Evolutionary conservation across 2,113 vertebrate species (phyloP).

Genomic region (Uropsilus gracilis): DNA sequence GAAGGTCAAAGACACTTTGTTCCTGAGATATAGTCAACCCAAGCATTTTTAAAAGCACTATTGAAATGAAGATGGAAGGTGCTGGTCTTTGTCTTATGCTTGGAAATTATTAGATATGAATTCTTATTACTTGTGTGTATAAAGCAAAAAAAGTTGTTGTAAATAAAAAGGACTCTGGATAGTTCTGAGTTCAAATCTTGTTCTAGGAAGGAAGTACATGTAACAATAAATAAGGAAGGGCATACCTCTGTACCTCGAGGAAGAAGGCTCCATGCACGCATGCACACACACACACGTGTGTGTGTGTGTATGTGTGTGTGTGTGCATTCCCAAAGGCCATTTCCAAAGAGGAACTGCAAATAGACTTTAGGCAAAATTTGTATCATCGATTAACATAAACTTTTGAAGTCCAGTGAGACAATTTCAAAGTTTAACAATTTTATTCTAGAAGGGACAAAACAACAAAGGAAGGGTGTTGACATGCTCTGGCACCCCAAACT

Average conservation of each 20-base stretch:
- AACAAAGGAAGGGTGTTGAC: neutral
- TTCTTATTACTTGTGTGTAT: neutral
- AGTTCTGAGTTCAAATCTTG: neutral
- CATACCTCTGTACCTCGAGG: neutral
- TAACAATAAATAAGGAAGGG: neutral
- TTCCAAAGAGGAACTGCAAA: neutral
- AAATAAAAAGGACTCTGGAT: neutral
- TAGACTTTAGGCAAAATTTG: constrained; percentile 8
- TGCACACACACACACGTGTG: too few relatives aligned
- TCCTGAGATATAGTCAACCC: neutral
- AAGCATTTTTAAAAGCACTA: neutral
- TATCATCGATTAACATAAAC: neutral
- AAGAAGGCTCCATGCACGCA: too few relatives aligned
- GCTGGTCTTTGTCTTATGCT: neutral
- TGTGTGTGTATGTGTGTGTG: neutral
- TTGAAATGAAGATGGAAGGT: neutral
- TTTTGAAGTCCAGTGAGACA: neutral
- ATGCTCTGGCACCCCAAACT: neutral
- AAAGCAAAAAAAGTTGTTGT: neutral
- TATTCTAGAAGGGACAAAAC: neutral
- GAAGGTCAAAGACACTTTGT: neutral
- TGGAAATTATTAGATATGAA: neutral
- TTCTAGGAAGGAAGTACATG: neutral
- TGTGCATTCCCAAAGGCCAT: neutral
- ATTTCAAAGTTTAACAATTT: neutral